phyloP scores from a whole-genome alignment of 2,113 vertebrate genomes.

The Lynx canadensis region DNA sequence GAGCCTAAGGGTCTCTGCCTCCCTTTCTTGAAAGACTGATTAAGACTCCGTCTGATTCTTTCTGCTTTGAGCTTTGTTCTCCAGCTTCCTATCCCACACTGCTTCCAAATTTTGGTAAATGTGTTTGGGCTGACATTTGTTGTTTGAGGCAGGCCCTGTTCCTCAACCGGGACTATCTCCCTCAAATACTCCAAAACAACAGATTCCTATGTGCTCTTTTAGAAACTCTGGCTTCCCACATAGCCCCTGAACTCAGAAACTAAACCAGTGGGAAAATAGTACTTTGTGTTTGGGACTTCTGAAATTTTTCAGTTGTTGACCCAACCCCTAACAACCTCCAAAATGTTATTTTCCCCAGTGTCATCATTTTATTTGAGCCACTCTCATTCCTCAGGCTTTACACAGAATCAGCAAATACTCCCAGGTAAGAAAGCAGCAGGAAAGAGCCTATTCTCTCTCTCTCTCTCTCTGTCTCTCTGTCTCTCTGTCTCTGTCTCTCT shows the following conservation, averaged over 20 bases:
- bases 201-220: not conserved
- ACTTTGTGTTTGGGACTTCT: not conserved
- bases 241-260: not conserved
- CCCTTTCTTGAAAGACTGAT: not conserved
- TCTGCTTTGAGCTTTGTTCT: not conserved
- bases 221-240: not conserved
- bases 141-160: not conserved
- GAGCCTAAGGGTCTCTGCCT: not conserved
- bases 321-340: not conserved
- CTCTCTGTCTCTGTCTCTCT: too few species aligned
- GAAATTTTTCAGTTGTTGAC: not conserved
- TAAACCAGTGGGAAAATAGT: not conserved
- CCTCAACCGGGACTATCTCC: not conserved
- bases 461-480: not conserved
- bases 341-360: not conserved
- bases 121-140: not conserved
- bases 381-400: not conserved
- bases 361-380: not conserved
- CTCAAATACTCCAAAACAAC: not conserved
- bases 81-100: not conserved
- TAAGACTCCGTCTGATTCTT: not conserved
- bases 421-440: not conserved
- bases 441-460: not conserved
- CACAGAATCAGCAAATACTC: not conserved
- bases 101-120: not conserved